phyloP scores from a whole-genome alignment of 2,797 vertebrate species.

The Helostoma temminkii region DNA sequence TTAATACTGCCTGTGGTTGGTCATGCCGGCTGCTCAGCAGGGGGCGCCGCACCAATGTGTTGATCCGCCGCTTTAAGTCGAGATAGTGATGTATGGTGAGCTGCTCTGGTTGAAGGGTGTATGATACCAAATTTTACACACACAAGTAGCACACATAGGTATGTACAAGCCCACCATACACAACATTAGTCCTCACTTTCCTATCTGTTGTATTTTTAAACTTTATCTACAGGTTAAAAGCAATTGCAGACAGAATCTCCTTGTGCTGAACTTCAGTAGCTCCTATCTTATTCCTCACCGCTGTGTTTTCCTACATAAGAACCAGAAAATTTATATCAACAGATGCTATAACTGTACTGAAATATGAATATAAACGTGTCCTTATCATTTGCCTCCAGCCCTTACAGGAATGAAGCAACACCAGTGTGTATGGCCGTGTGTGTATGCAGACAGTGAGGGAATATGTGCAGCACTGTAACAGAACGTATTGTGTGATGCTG shows the following conservation, averaged over 20 bases:
- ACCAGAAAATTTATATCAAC: not conserved
- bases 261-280: not conserved
- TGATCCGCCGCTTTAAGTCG: no score
- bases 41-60: no score
- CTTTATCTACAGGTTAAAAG: not conserved
- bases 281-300: no score
- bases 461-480: not conserved
- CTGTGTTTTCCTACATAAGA: not conserved
- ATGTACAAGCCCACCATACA: slow-evolving; percentile 14
- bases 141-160: slow-evolving; percentile 5
- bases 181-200: not conserved
- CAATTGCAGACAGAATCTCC: no score
- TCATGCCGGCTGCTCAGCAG: no score
- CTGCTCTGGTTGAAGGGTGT: not conserved
- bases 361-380: not conserved
- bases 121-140: slow-evolving; percentile 10
- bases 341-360: not conserved
- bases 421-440: not conserved
- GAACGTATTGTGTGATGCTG: not conserved
- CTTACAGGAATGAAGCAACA: slow-evolving; percentile 37
- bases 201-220: not conserved
- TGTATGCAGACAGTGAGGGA: not conserved
- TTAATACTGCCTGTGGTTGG: no score
- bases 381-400: slow-evolving; percentile 23
- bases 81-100: not conserved